Evolutionary conservation across 2,113 vertebrate genomes (phyloP).

Genomic region (Atrichornis clamosus): DNA sequence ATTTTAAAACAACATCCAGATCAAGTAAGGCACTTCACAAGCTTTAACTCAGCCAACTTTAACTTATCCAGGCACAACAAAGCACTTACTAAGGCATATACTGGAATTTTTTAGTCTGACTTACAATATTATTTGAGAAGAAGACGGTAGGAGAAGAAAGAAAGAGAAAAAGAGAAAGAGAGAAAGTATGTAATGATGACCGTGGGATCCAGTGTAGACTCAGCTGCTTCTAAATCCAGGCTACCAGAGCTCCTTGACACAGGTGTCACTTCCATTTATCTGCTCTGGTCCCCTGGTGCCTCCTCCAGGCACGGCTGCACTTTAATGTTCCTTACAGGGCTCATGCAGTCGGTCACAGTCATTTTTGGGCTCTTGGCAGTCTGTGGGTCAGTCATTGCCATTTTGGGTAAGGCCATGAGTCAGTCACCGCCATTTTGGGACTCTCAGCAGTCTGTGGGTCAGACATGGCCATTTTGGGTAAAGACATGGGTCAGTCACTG

Average conservation of each 20-base stretch:
- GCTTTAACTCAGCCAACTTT: not conserved
- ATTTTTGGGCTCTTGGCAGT: no score
- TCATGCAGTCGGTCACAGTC: no score
- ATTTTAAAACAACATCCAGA: not conserved
- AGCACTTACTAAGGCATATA: not conserved
- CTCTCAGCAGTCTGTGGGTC: no score
- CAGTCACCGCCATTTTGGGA: no score
- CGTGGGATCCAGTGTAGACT: not conserved
- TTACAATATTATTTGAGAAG: not conserved
- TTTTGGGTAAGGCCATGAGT: no score
- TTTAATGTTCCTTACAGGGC: not conserved
- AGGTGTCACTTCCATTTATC: not conserved
- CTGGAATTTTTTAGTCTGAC: not conserved
- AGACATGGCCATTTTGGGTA: no score
- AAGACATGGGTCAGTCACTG: no score
- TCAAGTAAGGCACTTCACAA: not conserved
- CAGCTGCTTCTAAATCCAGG: not conserved
- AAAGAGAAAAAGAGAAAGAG: not conserved
- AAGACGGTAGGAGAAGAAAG: not conserved
- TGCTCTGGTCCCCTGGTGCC: not conserved
- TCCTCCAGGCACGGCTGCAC: fast-evolving
- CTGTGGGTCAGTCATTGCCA: no score
- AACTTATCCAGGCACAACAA: not conserved
- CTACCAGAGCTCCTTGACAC: not conserved
- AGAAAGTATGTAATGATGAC: not conserved